Conservation (phyloP, 2,113 vertebrate genomes). For the Hylia prasina region DNA sequence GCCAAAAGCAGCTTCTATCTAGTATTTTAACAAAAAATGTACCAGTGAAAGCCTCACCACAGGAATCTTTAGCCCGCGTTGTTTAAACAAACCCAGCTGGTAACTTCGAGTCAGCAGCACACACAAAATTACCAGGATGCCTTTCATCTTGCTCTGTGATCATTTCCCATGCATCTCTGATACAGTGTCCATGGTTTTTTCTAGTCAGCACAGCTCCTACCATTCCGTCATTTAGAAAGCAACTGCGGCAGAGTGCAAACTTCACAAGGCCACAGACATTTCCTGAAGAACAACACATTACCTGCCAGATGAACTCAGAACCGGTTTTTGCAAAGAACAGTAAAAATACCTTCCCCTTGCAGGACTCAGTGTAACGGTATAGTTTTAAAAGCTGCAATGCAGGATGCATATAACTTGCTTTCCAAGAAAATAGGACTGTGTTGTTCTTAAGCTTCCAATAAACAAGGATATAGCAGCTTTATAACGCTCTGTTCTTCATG, state of each 20-base stretch:
- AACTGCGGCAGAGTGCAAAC: background rate
- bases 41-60: background rate
- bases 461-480: background rate
- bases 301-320: background rate
- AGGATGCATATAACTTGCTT: accelerated
- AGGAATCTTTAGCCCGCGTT: background rate
- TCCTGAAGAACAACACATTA: background rate
- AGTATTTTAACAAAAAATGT: background rate
- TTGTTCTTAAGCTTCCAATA: background rate
- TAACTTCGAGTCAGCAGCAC: background rate
- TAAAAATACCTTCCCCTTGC: background rate
- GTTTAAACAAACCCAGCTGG: conserved; percentile 13
- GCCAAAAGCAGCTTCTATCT: background rate
- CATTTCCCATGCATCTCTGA: background rate
- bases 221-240: background rate
- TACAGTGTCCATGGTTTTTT: background rate
- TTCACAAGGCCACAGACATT: background rate
- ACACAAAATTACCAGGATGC: background rate
- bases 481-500: background rate
- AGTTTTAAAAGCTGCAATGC: background rate
- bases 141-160: background rate
- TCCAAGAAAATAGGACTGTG: background rate
- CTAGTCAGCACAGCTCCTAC: background rate
- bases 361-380: accelerated
- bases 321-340: background rate